A percentile compares a stretch with the other conserved stretches of the same genome.
phyloP scores from a whole-genome alignment of 2,888 invertebrate species.

The Tetragonula carbonaria region DNA sequence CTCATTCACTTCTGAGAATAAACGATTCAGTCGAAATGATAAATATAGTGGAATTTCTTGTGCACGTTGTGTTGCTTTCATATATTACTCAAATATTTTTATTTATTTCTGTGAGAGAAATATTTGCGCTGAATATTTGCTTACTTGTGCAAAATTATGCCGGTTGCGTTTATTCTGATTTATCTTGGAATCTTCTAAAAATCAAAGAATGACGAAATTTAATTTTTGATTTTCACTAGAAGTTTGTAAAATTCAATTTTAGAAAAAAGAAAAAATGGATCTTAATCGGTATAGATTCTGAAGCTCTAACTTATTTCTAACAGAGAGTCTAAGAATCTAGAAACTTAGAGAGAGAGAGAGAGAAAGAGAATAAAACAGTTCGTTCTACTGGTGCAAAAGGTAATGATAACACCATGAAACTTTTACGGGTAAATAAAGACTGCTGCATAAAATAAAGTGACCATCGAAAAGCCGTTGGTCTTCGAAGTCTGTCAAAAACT shows the following conservation, averaged over 20 bases:
- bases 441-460: slow-evolving; percentile 69
- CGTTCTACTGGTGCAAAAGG: slow-evolving; percentile 62
- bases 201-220: no score
- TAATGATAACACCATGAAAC: slow-evolving; percentile 70
- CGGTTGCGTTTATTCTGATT: no score
- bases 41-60: neutral
- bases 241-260: neutral
- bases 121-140: no score
- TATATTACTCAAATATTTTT: no score
- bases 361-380: slow-evolving; percentile 60
- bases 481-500: no score
- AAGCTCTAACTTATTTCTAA: no score
- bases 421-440: slow-evolving; percentile 72
- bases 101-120: no score
- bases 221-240: neutral
- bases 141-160: no score
- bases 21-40: neutral
- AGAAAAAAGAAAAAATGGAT: neutral
- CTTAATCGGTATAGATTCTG: no score
- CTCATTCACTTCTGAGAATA: neutral
- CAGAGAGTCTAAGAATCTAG: neutral
- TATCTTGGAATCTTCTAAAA: no score
- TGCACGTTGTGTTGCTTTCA: neutral
- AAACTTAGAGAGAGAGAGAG: neutral
- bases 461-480: slow-evolving; percentile 25